Percentiles rank a stretch among this genome's conserved stretches.
Conservation (phyloP, 2,113 vertebrate genomes). For the Silurus asotus region DNA sequence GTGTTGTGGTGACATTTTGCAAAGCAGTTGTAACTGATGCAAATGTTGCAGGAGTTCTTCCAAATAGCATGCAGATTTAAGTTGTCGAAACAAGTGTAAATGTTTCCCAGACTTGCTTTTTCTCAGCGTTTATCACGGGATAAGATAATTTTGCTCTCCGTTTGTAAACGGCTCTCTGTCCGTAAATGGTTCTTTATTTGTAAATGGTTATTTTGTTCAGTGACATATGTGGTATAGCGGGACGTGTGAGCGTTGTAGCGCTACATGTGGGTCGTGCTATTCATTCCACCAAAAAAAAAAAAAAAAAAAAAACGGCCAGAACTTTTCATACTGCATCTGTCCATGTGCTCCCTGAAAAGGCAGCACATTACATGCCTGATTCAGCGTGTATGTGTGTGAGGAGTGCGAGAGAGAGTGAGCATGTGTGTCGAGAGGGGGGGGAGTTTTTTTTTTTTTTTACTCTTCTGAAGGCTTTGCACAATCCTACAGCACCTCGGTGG, state of each 20-base stretch:
- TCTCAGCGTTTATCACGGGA: background rate
- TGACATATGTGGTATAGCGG: background rate
- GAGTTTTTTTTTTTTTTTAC: slow-evolving; percentile 55
- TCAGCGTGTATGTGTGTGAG: slow-evolving; percentile 55
- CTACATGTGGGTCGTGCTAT: slow-evolving; percentile 6
- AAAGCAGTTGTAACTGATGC: background rate
- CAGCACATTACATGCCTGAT: slow-evolving; percentile 69
- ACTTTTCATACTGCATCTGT: slow-evolving; percentile 54
- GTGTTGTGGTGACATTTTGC: background rate
- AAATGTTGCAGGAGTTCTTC: background rate
- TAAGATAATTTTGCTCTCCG: background rate
- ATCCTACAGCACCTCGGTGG: slow-evolving; percentile 66
- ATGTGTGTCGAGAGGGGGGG: slow-evolving; percentile 49
- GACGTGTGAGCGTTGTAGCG: background rate
- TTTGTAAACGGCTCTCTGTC: background rate
- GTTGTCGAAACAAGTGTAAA: background rate
- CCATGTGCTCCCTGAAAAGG: slow-evolving; percentile 60
- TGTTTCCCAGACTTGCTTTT: background rate
- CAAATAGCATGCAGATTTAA: slow-evolving; percentile 8
- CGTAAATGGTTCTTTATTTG: background rate
- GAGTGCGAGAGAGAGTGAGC: slow-evolving; percentile 40
- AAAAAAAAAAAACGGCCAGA: background rate
- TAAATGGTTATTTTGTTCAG: background rate
- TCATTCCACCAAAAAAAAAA: slow-evolving; percentile 30
- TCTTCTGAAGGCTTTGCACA: slow-evolving; percentile 65